Base-by-base conservation (phyloP, 2,797 vertebrate genomes). In the Pitangus sulphuratus region DNA sequence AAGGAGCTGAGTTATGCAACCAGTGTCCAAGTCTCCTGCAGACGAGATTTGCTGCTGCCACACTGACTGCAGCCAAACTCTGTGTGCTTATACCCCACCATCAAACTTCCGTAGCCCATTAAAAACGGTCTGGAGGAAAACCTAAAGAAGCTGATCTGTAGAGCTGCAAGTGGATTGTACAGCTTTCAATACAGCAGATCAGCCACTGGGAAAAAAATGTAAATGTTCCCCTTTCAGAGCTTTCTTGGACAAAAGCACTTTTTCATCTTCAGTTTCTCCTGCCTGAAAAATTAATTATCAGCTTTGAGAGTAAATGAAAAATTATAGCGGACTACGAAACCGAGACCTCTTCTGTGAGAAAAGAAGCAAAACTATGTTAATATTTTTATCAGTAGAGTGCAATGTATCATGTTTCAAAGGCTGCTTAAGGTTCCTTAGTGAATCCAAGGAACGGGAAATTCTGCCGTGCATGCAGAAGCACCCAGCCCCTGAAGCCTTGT, bases 381-480 rank as follows among this genome's bases (percentile, higher is more conserved):
- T 64, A 71, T 71, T 58, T 84, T 90, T 89, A 53, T 90, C 84
- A 86, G 39, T 8, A 51, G 84, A n/a, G 58, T 75, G 64, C 20
- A 54, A 53, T 6, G 30, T 44, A 57, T 95, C 48, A 1, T 30
- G 60, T 95, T 97, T 95, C 94, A 95, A 92, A 95, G 65, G 35
- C 77, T 76, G 15, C 48, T 61, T 45, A 69, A 71, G 62, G 58
- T 65, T 75, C 56, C 70, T 61, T 61, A 71, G 58, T 42, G 54
- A 68, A 69, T 80, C 24, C 65, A 77, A 44, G 37, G 57, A 76
- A 69, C 68, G 64, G 53, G 71, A 83, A 96, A 81, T 83, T 87
- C 76, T 93, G 75, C 71, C 48, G 11, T 53, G 42, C 53, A 57
- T 42, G 50, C 50, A 58, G 48, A 68, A 83, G 45, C 33, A 69